These are phyloP conservation scores for Eulimnadia texana DNA, from an alignment of 1,140 invertebrate genomes.

Conservation along the genomic window DNA sequence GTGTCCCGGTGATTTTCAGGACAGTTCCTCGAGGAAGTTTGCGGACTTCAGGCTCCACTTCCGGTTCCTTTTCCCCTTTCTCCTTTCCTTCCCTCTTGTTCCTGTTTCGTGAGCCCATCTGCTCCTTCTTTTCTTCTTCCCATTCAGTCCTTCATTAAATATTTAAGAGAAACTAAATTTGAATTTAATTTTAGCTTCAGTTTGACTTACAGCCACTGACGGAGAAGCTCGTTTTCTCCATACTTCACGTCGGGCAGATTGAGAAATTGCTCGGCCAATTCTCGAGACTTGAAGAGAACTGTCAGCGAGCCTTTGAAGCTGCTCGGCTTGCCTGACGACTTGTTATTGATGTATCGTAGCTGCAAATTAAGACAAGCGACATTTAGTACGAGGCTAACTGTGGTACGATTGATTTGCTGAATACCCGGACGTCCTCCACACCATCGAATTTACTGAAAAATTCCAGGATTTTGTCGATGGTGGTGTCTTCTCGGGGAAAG, in stretches of 20 bases:
- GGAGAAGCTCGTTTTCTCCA: constrained; percentile 49
- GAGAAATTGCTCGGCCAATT: constrained; percentile 51
- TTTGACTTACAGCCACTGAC: constrained; percentile 50
- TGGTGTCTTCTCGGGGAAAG: constrained; percentile 50
- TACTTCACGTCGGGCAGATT: constrained; percentile 49
- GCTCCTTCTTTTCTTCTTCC: constrained; percentile 50
- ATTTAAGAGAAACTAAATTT: not conserved
- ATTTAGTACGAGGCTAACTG: constrained; percentile 10
- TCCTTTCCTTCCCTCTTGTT: constrained; percentile 21
- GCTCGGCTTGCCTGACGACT: constrained; percentile 42
- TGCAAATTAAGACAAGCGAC: constrained; percentile 24
- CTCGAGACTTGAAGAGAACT: constrained; percentile 59
- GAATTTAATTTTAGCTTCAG: not conserved
- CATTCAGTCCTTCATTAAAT: constrained; percentile 39
- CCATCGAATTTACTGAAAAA: constrained; percentile 56
- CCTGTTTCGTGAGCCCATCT: constrained; percentile 41
- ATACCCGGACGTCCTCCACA: constrained; percentile 56
- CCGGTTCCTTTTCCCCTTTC: constrained; percentile 5
- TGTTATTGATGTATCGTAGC: constrained; percentile 45
- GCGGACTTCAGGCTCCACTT: not conserved
- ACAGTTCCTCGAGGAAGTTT: not conserved
- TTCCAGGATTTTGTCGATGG: constrained; percentile 53
- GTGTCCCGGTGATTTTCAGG: not conserved
- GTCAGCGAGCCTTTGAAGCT: constrained; percentile 83
- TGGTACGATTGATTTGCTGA: constrained; percentile 20